Base-by-base conservation (phyloP, 2,888 invertebrate species). In the Xestobium rufovillosum region DNA sequence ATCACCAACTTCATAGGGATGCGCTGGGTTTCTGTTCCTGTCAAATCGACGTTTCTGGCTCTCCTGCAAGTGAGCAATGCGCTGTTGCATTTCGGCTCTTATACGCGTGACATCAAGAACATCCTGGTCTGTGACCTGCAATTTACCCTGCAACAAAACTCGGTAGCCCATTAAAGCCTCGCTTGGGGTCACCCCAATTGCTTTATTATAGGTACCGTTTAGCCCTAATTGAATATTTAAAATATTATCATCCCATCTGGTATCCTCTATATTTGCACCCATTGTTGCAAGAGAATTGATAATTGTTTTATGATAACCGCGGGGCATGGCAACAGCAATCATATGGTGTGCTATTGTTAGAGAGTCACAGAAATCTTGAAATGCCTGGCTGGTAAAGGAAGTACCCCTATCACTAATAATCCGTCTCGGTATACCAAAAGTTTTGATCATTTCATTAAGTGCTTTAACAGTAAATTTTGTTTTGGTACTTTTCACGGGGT, bases 181-280 rank as follows among this genome's bases (percentile, higher is more conserved):
- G 19, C 43, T 43, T 2, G 43, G 45, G 8, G 45, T 23, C 16
- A 36, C 31, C 13, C 37, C 43, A 17, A 45, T 17, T 2, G 44
- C 43, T 28, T 36, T 36, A 34, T 47, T 47, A 27, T 43, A 10
- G n/a, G 44, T 43, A 3, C 36, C 42, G 25, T 43, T 45, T 44
- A n/a, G n/a, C n/a, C n/a, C n/a, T n/a, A n/a, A n/a, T n/a, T n/a
- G n/a, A n/a, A n/a, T n/a, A n/a, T n/a, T 44, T 12, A 9, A 1
- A 6, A 47, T 27, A 26, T 47, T 44, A 26, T 42, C 36, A 17
- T 46, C 44, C 46, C 47, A 47, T 32, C 41, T 4, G 11, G 19
- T 14, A 9, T 36, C n/a, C n/a, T n/a, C n/a, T n/a, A n/a, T n/a
- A n/a, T n/a, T n/a, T n/a, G 23, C 23, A 9, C 23, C 23, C 23